Evolutionary conservation across 2,113 vertebrate genomes (phyloP), one percentile per base, ranked within the genome.

Genomic region (Microtus montanus): DNA sequence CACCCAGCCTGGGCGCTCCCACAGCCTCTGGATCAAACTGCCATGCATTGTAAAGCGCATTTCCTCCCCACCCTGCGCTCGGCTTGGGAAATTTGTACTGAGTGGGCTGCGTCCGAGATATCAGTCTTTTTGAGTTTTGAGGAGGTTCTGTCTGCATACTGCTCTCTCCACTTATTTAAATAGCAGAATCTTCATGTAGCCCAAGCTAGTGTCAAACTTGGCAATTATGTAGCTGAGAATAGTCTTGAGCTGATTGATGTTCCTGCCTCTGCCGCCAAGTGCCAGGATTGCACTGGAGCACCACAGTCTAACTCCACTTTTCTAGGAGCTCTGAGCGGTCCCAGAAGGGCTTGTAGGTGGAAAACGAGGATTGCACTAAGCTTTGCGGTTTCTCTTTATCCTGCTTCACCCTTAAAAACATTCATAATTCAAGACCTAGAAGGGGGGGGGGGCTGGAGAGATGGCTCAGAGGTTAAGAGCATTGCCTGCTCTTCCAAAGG

Each of bases 31-130:
- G 90, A 89, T 75, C 58, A 52, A 24, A 33, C 52, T 78, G 2
- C 20, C 71, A 47, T 80, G 17, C 63, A 11, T 35, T 75, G 49
- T 22, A 90, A 12, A 33, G 47, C 47, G 35, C 33, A 54, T 38
- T 22, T n/a, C n/a, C 38, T 35, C 54, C 64, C 66, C 26, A 41
- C 19, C 49, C 74, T 38, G n/a, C 61, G 64, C 89, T 87, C 38
- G 90, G 83, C 79, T 80, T 91, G 74, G 85, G 54, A n/a, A 96
- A 80, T 49, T 17, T 83, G 41, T 49, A 47, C 83, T 15, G 44
- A 70, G 44, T n/a, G 44, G 44, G 12, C 58, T 61, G 30, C 5
- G 41, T 44, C 41, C 10, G 64, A n/a, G 47, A 8, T 33, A 68
- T n/a, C 33, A 35, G 78, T 71, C 54, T 54, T 84, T 49, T n/a